These are phyloP conservation scores for Lasioglossum marginatum DNA, from an alignment of 2,888 invertebrate genomes.

Conservation along the genomic window DNA sequence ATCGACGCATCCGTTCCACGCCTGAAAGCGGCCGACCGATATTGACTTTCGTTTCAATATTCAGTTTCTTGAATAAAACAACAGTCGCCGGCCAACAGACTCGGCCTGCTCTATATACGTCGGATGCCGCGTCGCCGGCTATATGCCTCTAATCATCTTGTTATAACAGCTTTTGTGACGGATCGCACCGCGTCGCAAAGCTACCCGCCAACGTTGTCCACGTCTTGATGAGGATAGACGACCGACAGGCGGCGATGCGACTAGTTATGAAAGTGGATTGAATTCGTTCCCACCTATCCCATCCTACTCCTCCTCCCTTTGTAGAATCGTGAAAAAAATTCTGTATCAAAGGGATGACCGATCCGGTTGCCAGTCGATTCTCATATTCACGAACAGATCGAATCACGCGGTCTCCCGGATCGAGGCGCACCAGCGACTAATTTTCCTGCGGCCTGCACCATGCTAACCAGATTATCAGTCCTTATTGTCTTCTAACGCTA, in stretches of 20 bases:
- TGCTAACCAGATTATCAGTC: conserved; percentile 49
- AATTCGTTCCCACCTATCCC: conserved; percentile 7
- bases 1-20: conserved; percentile 56
- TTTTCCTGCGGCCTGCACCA: conserved; percentile 33
- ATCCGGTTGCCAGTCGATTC: background rate
- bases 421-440: conserved; percentile 4
- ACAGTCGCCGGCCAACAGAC: conserved; percentile 56
- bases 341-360: background rate
- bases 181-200: background rate
- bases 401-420: background rate
- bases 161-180: conserved; percentile 34
- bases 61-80: conserved; percentile 74
- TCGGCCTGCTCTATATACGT: conserved; percentile 21
- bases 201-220: background rate
- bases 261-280: conserved; percentile 5
- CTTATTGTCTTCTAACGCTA: conserved; percentile 50
- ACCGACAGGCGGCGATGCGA: background rate
- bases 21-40: conserved; percentile 62
- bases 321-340: background rate
- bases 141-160: conserved; percentile 38
- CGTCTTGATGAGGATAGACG: conserved; percentile 23
- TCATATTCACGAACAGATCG: background rate
- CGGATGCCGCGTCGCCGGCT: background rate
- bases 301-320: background rate
- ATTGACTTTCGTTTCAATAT: conserved; percentile 73